Conservation (phyloP, 2,888 invertebrate genomes). For the Sisyra terminalis region DNA sequence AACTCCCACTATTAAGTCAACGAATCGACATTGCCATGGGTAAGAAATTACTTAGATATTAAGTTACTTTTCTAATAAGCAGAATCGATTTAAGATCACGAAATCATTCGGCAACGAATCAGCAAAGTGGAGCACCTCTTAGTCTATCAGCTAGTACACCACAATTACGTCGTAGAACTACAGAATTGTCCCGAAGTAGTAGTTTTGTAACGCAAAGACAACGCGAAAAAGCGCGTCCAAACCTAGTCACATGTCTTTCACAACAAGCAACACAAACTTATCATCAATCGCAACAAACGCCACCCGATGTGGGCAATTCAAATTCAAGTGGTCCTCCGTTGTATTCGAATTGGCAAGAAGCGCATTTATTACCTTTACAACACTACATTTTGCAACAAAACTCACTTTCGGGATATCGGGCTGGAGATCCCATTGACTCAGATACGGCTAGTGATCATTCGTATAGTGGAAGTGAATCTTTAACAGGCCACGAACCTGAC, state of each 20-base stretch:
- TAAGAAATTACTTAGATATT: neutral
- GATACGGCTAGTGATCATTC: slow-evolving; percentile 64
- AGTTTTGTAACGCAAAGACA: slow-evolving; percentile 35
- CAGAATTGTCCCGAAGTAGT: slow-evolving; percentile 36
- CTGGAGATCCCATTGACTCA: slow-evolving; percentile 50
- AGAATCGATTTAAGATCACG: neutral
- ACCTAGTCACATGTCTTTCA: slow-evolving; percentile 21
- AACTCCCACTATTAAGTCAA: slow-evolving; percentile 15
- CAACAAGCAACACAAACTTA: slow-evolving; percentile 22
- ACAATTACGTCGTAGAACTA: slow-evolving; percentile 32
- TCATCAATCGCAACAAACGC: slow-evolving; percentile 20
- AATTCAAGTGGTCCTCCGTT: slow-evolving; percentile 29
- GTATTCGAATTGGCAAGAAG: slow-evolving; percentile 61
- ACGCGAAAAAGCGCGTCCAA: slow-evolving; percentile 17
- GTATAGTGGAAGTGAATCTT: slow-evolving; percentile 50
- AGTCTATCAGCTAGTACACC: slow-evolving; percentile 46
- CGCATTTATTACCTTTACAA: slow-evolving; percentile 65
- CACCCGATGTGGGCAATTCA: slow-evolving; percentile 9
- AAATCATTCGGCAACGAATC: neutral
- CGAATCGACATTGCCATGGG: slow-evolving; percentile 6
- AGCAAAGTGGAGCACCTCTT: slow-evolving; percentile 14
- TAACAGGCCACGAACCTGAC: slow-evolving; percentile 58
- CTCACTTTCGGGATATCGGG: slow-evolving; percentile 52
- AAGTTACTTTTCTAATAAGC: too few species aligned
- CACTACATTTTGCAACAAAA: slow-evolving; percentile 81